Base-by-base conservation (phyloP, 2,113 vertebrate genomes). In the Polypterus senegalus region DNA sequence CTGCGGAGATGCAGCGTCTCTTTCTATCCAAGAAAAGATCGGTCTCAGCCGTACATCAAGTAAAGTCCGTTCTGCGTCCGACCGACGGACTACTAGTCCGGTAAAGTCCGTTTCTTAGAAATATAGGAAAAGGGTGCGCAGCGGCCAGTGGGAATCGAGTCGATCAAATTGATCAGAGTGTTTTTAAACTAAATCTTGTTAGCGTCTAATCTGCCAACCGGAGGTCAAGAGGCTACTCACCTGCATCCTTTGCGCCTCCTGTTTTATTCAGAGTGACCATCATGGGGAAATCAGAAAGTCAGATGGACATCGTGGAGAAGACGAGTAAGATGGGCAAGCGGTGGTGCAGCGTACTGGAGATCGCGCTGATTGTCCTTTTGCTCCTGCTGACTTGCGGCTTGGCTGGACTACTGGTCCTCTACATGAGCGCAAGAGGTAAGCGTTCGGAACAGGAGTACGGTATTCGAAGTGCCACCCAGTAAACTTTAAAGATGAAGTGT, bases 211-310 rank as follows among this genome's bases (percentile, higher is more conserved):
- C 71, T 65, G 68, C 56, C 61, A 47, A 46, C n/a, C 27, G 5
- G 9, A 60, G 66, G 58, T 70, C 67, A 8, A 66, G 65, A 66
- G 48, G 47, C 59, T 71, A 64, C 61, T 67, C 75, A 69, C 69
- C 65, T 74, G 72, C 49, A 7, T 52, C 48, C 52, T 52, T 27
- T 10, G 48, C 54, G n/a, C 27, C 53, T 10, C 63, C 46, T 73
- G 53, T 59, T 63, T 54, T 62, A 54, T 62, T 43, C 45, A 86
- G 88, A 88, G 75, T 73, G 65, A 72, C 69, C 45, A 84, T 79
- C 83, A 93, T 92, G 92, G 89, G 89, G 79, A 92, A 94, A 83
- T 91, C 91, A 0, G 89, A 92, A 79, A 91, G 88, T 65, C 89
- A 92, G 54, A 88, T 87, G 91, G 91, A 92, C 71, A 91, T 88